Percentiles rank a stretch among this genome's conserved stretches.
Conservation (phyloP, 2,113 vertebrate species). For the Damaliscus lunatus region DNA sequence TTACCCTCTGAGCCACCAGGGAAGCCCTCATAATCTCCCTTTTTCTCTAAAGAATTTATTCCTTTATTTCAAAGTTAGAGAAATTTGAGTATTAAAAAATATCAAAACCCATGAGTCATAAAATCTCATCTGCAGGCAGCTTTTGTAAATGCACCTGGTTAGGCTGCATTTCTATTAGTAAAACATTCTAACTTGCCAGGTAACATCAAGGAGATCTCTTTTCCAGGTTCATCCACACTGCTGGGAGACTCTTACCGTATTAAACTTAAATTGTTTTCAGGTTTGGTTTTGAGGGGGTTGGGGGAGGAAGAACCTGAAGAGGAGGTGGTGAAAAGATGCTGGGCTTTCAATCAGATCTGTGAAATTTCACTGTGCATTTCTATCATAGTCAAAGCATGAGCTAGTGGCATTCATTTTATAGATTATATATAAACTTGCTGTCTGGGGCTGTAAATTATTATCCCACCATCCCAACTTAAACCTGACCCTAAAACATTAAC, state of each 20-base stretch:
- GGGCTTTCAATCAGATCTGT: background rate
- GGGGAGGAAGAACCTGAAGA: background rate
- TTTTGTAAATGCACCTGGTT: slow-evolving; percentile 42
- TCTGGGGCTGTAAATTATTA: background rate
- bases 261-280: background rate
- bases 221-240: background rate
- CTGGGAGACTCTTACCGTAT: background rate
- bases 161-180: slow-evolving; percentile 28
- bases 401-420: background rate
- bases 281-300: background rate
- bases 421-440: background rate
- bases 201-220: slow-evolving; percentile 36
- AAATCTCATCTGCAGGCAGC: slow-evolving; percentile 39
- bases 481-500: background rate
- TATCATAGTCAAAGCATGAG: background rate
- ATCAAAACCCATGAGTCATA: slow-evolving; percentile 36
- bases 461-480: background rate
- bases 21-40: background rate
- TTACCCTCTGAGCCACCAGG: too few species aligned
- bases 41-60: slow-evolving; percentile 54
- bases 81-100: slow-evolving; percentile 39
- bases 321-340: background rate
- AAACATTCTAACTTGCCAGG: slow-evolving; percentile 11
- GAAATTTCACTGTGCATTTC: background rate
- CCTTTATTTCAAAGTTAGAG: slow-evolving; percentile 37